A percentile compares a stretch with the other conserved stretches of the same genome.
Evolutionary conservation across 2,888 invertebrate species (phyloP).

Genomic region (Bedellia somnulentella): DNA sequence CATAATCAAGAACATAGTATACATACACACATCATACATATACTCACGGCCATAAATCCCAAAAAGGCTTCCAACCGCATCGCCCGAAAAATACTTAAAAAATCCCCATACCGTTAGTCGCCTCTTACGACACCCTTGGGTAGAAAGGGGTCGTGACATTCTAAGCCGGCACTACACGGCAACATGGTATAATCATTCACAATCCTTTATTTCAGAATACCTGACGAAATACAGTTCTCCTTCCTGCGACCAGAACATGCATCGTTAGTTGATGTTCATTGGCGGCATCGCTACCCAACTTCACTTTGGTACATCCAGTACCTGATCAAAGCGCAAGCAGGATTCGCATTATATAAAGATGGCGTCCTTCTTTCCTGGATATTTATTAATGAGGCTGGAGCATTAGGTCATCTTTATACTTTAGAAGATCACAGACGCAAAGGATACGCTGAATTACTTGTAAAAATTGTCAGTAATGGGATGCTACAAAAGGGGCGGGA

Average conservation of each 20-base stretch:
- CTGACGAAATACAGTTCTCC: constrained; percentile 13
- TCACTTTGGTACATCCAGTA: constrained; percentile 21
- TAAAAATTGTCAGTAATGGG: constrained; percentile 23
- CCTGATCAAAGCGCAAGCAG: constrained; percentile 21
- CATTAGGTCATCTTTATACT: constrained; percentile 26
- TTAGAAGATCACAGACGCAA: constrained; percentile 23
- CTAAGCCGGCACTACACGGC: no score
- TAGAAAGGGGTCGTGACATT: no score
- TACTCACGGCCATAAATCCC: no score
- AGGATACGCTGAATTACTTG: constrained; percentile 24
- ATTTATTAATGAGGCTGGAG: constrained; percentile 24
- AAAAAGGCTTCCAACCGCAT: no score
- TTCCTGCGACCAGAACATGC: constrained; percentile 18
- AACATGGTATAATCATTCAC: no score
- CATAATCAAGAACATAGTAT: no score
- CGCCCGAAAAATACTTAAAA: no score
- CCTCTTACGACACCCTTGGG: no score
- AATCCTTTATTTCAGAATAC: constrained; percentile 5
- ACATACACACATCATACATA: no score
- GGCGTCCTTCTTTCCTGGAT: constrained; percentile 22
- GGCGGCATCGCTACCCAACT: constrained; percentile 23
- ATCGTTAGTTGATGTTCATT: constrained; percentile 19
- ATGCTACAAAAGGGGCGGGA: constrained; percentile 17
- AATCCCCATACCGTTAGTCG: no score
- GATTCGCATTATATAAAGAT: constrained; percentile 23